Evolutionary conservation across 2,797 vertebrate species (phyloP).

Genomic region (Phalanger gymnotis): DNA sequence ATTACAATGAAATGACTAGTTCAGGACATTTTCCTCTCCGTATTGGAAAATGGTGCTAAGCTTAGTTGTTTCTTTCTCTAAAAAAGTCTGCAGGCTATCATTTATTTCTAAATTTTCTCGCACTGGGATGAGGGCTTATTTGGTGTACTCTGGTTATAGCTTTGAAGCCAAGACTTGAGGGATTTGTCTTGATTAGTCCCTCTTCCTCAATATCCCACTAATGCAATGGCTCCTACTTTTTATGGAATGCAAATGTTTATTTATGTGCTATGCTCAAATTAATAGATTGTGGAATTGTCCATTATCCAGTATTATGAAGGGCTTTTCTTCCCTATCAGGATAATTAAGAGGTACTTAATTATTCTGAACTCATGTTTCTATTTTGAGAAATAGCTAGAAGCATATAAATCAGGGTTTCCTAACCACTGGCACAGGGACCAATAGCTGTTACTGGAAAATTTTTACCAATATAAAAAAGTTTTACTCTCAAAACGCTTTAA

Average conservation of each 20-base stretch:
- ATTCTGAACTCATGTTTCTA: background rate
- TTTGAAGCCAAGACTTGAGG: background rate
- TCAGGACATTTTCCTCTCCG: background rate
- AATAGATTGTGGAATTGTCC: background rate
- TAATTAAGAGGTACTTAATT: background rate
- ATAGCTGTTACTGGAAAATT: background rate
- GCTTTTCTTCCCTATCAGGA: background rate
- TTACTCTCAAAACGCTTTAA: background rate
- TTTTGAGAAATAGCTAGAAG: background rate
- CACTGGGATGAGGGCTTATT: background rate
- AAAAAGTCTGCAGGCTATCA: background rate
- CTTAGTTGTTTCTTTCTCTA: background rate
- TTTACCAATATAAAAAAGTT: background rate
- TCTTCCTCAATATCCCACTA: background rate
- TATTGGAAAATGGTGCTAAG: background rate
- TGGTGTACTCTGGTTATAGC: background rate
- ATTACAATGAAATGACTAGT: background rate
- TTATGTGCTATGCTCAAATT: background rate
- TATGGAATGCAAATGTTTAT: background rate
- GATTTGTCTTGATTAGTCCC: background rate
- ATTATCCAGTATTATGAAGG: background rate
- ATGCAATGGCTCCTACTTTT: background rate
- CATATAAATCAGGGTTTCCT: background rate
- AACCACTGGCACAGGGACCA: background rate
- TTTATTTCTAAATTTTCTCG: background rate